Percentiles rank a stretch among this genome's conserved stretches.
phyloP scores from a whole-genome alignment of 1,140 invertebrate species.

The Aphelenchoides fujianensis region DNA sequence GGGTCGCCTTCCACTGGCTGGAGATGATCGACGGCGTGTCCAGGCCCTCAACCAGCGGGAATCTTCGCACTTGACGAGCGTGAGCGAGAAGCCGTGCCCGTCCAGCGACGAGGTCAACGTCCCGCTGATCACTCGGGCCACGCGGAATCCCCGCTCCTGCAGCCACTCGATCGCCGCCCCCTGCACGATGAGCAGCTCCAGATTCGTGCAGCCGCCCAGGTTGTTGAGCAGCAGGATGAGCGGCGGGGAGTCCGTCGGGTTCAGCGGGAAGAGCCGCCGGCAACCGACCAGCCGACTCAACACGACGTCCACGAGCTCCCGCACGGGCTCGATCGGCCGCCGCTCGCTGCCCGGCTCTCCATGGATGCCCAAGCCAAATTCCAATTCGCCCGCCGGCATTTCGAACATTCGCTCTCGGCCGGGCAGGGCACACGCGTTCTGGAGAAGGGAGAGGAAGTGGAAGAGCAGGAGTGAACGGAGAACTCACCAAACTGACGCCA shows the following conservation, averaged over 20 bases:
- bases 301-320: constrained; percentile 34
- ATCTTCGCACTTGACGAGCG: constrained; percentile 67
- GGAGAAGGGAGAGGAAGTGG: constrained; percentile 63
- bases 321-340: constrained; percentile 66
- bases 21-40: constrained; percentile 14
- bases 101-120: constrained; percentile 77
- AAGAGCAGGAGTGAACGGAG: constrained; percentile 17
- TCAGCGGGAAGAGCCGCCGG: constrained; percentile 22
- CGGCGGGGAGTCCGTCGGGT: constrained; percentile 65
- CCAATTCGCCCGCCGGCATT: constrained; percentile 71
- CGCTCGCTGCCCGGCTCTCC: constrained; percentile 78
- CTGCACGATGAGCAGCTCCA: constrained; percentile 76
- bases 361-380: constrained; percentile 79
- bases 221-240: constrained; percentile 77
- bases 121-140: constrained; percentile 72
- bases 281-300: constrained; percentile 39
- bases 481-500: too few species aligned
- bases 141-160: constrained; percentile 64
- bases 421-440: constrained; percentile 73
- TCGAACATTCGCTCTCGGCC: constrained; percentile 70
- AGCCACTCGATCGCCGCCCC: constrained; percentile 69
- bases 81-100: constrained; percentile 76
- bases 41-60: constrained; percentile 48
- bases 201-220: constrained; percentile 73
- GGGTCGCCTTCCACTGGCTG: not conserved